Conservation (phyloP, 2,888 invertebrate species). For the Ramazzottius varieornatus region DNA sequence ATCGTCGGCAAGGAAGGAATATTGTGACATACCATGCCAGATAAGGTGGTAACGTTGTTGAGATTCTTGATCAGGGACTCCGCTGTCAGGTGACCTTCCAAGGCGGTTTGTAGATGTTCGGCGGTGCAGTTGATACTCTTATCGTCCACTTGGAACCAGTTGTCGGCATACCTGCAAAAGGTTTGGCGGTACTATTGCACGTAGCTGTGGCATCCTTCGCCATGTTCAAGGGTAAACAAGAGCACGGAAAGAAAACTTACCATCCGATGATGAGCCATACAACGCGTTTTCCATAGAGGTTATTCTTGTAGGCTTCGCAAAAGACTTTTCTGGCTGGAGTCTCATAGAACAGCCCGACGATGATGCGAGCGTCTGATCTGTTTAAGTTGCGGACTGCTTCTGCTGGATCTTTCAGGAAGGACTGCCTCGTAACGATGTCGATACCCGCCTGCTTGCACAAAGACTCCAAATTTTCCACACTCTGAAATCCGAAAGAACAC, state of each 20-base stretch:
- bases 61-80: conserved; percentile 97
- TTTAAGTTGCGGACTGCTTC: conserved; percentile 75
- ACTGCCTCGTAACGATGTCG: conserved; percentile 83
- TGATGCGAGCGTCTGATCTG: conserved; percentile 83
- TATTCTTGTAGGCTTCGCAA: conserved; percentile 71
- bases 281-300: conserved; percentile 72
- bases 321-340: conserved; percentile 82
- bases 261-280: conserved; percentile 97
- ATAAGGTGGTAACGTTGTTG: conserved; percentile 61
- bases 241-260: too few species aligned
- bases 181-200: conserved; percentile 30
- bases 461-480: conserved; percentile 83
- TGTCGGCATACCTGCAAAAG: conserved; percentile 98
- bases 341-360: conserved; percentile 93
- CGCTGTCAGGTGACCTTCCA: conserved; percentile 89
- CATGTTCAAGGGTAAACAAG: not conserved
- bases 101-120: conserved; percentile 72
- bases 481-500: conserved; percentile 36
- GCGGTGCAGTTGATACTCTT: conserved; percentile 71
- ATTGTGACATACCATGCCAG: conserved; percentile 61
- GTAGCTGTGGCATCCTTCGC: not conserved
- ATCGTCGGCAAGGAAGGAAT: too few species aligned
- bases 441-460: conserved; percentile 62
- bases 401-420: conserved; percentile 80
- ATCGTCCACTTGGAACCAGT: conserved; percentile 72